Percentiles rank a stretch among this genome's conserved stretches.
Conservation (phyloP, 2,888 invertebrate species). For the Beris morrisii region DNA sequence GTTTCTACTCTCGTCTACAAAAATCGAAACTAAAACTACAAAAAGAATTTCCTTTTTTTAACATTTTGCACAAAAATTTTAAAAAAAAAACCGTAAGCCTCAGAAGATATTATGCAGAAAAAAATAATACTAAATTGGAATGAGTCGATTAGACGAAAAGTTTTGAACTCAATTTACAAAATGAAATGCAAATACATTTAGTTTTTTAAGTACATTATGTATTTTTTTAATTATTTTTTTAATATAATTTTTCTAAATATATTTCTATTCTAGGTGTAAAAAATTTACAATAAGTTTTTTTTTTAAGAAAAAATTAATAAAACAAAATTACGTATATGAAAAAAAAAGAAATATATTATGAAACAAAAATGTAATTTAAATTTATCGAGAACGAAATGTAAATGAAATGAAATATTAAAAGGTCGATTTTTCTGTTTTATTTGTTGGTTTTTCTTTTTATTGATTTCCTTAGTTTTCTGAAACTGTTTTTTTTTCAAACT, state of each 20-base stretch:
- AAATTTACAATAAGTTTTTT: slow-evolving; percentile 24
- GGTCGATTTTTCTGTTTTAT: too few relatives aligned
- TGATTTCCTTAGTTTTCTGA: too few relatives aligned
- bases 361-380: too few relatives aligned
- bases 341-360: too few relatives aligned
- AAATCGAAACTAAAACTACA: too few relatives aligned
- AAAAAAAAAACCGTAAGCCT: background rate
- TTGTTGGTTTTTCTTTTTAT: too few relatives aligned
- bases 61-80: slow-evolving; percentile 1
- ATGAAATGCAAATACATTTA: slow-evolving; percentile 12
- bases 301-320: background rate
- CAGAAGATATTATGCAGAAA: slow-evolving; percentile 20
- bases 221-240: slow-evolving; percentile 25
- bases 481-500: too few relatives aligned
- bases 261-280: slow-evolving; percentile 28
- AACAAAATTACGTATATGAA: too few relatives aligned
- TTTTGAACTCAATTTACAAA: slow-evolving; percentile 5
- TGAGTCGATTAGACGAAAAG: background rate
- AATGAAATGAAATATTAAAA: too few relatives aligned
- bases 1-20: too few relatives aligned
- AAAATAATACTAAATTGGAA: slow-evolving; percentile 4
- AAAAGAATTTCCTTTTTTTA: slow-evolving; percentile 6
- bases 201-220: slow-evolving; percentile 21
- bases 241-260: slow-evolving; percentile 33
- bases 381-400: too few relatives aligned